phyloP scores from a whole-genome alignment of 2,888 invertebrate species.

The Tryphoninae sp. region DNA sequence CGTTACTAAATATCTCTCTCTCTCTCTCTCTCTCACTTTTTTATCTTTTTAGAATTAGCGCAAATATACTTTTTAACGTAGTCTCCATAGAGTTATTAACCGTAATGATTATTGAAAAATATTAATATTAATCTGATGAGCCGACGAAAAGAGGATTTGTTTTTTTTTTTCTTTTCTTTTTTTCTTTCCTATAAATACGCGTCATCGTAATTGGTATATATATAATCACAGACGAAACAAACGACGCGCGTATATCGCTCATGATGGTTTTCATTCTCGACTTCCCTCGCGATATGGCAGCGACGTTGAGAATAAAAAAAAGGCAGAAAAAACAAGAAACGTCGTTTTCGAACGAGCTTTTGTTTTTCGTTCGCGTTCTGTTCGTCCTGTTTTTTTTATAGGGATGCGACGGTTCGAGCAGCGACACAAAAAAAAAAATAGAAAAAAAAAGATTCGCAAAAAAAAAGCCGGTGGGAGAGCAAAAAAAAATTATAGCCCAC shows the following conservation, averaged over 20 bases:
- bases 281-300: constrained; percentile 15
- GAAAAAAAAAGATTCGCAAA: constrained; percentile 49
- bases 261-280: constrained; percentile 26
- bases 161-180: too few relatives aligned
- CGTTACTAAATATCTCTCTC: constrained; percentile 10
- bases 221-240: constrained; percentile 44
- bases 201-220: constrained; percentile 47
- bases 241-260: constrained; percentile 28
- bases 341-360: not conserved
- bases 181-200: constrained; percentile 14
- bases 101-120: constrained; percentile 41
- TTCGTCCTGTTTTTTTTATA: not conserved
- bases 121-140: constrained; percentile 49
- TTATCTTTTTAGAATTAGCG: constrained; percentile 58
- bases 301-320: constrained; percentile 21
- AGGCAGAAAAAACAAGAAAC: constrained; percentile 3
- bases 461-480: constrained; percentile 8
- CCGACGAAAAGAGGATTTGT: constrained; percentile 3
- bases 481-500: constrained; percentile 42
- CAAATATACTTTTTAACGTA: constrained; percentile 63
- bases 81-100: constrained; percentile 33
- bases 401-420: constrained; percentile 29
- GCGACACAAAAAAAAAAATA: constrained; percentile 53
- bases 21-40: constrained; percentile 18
- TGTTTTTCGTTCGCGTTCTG: not conserved